phyloP scores from a whole-genome alignment of 1,140 invertebrate species.

The Metopolophium dirhodum region DNA sequence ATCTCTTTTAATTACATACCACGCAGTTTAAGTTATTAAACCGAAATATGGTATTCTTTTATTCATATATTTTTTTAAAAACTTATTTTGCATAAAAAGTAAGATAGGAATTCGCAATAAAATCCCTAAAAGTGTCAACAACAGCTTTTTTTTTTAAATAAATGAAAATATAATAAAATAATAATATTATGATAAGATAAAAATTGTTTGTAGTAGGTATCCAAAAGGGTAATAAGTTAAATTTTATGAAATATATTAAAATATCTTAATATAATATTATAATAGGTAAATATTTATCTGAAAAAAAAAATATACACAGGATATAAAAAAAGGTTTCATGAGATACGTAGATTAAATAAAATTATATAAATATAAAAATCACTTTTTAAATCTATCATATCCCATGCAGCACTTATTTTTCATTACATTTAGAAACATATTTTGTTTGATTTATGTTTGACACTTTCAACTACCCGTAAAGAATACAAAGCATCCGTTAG shows the following conservation, averaged over 20 bases:
- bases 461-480: constrained; percentile 23
- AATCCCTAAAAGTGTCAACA: constrained; percentile 19
- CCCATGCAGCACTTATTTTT: constrained; percentile 9
- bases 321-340: not conserved
- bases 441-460: constrained; percentile 29
- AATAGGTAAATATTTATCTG: constrained; percentile 6
- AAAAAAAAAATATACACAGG: not conserved
- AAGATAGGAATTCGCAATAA: constrained; percentile 6
- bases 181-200: not conserved
- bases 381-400: not conserved
- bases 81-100: constrained; percentile 2
- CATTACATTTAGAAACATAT: constrained; percentile 36
- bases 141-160: not conserved
- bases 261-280: not conserved
- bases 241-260: constrained; percentile 7
- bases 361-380: constrained; percentile 10
- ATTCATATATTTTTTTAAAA: constrained; percentile 5
- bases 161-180: not conserved
- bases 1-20: constrained; percentile 11
- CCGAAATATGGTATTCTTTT: not conserved
- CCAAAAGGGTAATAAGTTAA: not conserved
- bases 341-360: not conserved
- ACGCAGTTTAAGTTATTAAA: not conserved
- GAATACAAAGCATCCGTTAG: constrained; percentile 41
- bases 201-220: not conserved